Percentiles rank a stretch among this genome's conserved stretches.
These are phyloP conservation scores for Octodon degus DNA, from an alignment of 2,113 vertebrate species.

Conservation along the genomic window DNA sequence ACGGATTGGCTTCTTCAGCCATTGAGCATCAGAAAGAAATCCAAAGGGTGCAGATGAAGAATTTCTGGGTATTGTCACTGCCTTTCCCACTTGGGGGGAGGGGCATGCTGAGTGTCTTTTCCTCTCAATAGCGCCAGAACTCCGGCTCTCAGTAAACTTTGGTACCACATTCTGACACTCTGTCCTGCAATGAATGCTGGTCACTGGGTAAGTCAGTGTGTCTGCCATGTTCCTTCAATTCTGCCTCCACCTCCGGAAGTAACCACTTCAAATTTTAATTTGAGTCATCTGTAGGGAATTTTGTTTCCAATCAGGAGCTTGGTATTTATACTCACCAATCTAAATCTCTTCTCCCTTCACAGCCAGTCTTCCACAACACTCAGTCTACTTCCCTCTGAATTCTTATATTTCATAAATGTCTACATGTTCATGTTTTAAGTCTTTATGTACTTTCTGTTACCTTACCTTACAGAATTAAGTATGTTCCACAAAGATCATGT, in stretches of 20 bases:
- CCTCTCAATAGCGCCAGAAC: background rate
- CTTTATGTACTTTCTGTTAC: background rate
- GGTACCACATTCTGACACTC: background rate
- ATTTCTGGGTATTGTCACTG: background rate
- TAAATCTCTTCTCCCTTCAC: background rate
- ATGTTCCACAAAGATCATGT: background rate
- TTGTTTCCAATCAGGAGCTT: background rate
- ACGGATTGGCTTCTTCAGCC: background rate
- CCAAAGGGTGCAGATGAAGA: background rate
- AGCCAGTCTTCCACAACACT: background rate
- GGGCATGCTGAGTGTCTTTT: background rate
- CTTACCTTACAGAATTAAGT: background rate
- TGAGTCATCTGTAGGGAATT: slow-evolving; percentile 17
- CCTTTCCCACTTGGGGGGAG: background rate
- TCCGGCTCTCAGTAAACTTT: background rate
- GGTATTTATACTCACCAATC: background rate
- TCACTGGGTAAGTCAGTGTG: background rate
- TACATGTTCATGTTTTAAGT: slow-evolving; percentile 25
- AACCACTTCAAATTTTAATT: background rate
- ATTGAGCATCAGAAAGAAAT: background rate
- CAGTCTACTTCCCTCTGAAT: background rate
- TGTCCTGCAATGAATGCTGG: background rate
- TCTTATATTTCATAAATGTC: slow-evolving; percentile 23
- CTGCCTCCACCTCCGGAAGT: background rate
- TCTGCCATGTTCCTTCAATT: slow-evolving; percentile 8